phyloP scores from a whole-genome alignment of 2,888 invertebrate species.

The Formica aserva region DNA sequence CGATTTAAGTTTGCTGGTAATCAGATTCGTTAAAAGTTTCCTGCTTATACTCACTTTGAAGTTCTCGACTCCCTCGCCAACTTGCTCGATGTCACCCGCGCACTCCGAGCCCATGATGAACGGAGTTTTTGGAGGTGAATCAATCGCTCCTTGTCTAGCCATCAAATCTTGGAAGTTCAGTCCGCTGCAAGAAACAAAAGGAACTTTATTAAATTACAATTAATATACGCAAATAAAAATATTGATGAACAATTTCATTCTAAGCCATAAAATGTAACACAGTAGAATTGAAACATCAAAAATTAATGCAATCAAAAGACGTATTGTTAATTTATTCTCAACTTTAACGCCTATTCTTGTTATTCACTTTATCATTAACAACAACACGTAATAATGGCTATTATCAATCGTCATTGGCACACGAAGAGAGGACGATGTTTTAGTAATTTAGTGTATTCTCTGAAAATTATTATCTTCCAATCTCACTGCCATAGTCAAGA shows the following conservation, averaged over 20 bases:
- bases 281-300: neutral
- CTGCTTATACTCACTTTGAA: slow-evolving; percentile 88
- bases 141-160: slow-evolving; percentile 94
- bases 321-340: neutral
- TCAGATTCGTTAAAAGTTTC: slow-evolving; percentile 46
- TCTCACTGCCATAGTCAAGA: neutral
- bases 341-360: neutral
- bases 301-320: neutral
- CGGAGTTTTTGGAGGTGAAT: slow-evolving; percentile 95
- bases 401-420: neutral
- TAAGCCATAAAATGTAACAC: neutral
- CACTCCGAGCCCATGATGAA: slow-evolving; percentile 96
- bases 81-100: slow-evolving; percentile 93
- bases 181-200: slow-evolving; percentile 89
- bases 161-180: slow-evolving; percentile 96
- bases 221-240: neutral
- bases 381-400: neutral
- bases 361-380: too few species aligned
- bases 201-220: neutral
- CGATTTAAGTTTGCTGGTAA: slow-evolving; percentile 37
- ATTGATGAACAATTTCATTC: neutral
- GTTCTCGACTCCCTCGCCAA: slow-evolving; percentile 92
- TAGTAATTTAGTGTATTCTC: neutral
- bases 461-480: slow-evolving; percentile 12
- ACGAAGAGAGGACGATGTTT: neutral